Evolutionary conservation across 2,797 vertebrate species (phyloP), one percentile per base, ranked within the genome.

Genomic region (Smutsia temminckii): DNA sequence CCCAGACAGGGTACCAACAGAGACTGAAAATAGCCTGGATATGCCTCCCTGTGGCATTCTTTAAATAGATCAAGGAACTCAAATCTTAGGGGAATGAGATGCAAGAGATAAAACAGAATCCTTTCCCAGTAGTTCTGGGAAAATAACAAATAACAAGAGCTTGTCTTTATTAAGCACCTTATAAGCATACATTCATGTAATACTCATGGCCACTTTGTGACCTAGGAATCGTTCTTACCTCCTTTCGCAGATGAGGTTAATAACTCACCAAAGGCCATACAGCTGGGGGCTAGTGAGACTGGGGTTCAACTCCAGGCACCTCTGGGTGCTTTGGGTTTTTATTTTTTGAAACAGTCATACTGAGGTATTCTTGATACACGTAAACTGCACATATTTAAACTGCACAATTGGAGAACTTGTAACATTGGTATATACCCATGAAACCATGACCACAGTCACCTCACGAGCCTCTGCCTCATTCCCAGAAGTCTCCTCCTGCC

Each of bases 91-190:
- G 23, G 61, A 64, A 94, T 57, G 25, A 78, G 51, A 23, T 34
- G 27, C 32, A 78, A 92, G 94, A 61, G 27, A 61, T 68, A 92
- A 69, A 72, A 49, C 32, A 63, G 23, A 80, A 79, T 77, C 17
- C 10, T 46, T 72, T 92, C 34, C 94, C 42, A 5, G 55, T 37
- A 25, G 40, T 78, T 91, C 85, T 5, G 2, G 34, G 40, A 61
- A 74, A 74, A 71, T n/a, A 9, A 1, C 9, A 40, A 40, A 42
- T 10, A 37, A 1, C 9, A 81, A 55, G 51, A 46, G 10, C 42
- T 85, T 5, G 63, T 90, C 92, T 89, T 40, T 88, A 72, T 89
- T 34, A 51, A 91, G 81, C 6, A 68, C 55, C 40, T 61, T 85
- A 21, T 0, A 77, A 49, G 72, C 34, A 90, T 64, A 55, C 51